Evolutionary conservation across 2,113 vertebrate genomes (phyloP).

Genomic region (Tichodroma muraria): DNA sequence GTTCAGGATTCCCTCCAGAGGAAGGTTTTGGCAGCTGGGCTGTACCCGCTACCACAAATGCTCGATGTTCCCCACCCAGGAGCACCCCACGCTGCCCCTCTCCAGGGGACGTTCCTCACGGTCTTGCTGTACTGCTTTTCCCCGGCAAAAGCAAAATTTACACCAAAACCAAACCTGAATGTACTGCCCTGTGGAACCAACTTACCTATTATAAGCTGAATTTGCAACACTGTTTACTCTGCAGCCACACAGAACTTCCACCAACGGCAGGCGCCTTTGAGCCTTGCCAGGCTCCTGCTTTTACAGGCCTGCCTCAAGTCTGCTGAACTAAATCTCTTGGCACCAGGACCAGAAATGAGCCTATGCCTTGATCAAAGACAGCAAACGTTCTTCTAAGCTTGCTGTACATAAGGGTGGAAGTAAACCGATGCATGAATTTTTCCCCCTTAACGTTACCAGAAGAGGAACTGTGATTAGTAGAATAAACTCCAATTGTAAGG

Average conservation of each 20-base stretch:
- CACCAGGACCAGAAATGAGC: not conserved
- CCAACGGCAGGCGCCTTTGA: not conserved
- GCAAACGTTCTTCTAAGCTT: not conserved
- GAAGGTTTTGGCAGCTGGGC: not conserved
- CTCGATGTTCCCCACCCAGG: fast-evolving
- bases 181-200: not conserved
- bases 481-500: not conserved
- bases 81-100: fast-evolving
- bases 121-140: not conserved
- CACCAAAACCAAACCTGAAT: not conserved
- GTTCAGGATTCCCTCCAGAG: not conserved
- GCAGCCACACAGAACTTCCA: not conserved
- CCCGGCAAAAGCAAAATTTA: not conserved
- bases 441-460: not conserved
- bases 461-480: not conserved
- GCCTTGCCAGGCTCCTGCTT: not conserved
- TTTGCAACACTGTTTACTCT: not conserved
- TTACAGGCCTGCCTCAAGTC: not conserved
- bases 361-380: not conserved
- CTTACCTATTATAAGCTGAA: not conserved
- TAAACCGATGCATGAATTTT: not conserved
- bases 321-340: not conserved
- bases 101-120: not conserved
- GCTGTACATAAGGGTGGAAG: not conserved
- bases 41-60: not conserved